Conservation (phyloP, 1,140 invertebrate genomes). For the Drosophila sp. region DNA sequence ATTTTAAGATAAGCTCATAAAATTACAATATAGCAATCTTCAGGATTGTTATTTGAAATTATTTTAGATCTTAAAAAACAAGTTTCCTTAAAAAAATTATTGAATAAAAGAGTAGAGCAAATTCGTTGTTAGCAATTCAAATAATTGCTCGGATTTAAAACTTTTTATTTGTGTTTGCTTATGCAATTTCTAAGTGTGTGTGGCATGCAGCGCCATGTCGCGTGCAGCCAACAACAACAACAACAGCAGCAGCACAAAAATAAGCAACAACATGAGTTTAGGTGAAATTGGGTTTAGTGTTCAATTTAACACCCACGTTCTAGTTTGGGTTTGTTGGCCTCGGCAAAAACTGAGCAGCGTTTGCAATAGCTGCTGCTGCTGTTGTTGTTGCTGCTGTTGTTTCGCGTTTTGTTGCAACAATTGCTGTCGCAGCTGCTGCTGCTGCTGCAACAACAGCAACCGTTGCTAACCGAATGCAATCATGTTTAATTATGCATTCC, state of each 20-base stretch:
- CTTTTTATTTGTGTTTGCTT: constrained; percentile 45
- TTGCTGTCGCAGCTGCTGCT: constrained; percentile 32
- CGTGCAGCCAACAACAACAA: constrained; percentile 60
- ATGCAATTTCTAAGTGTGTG: constrained; percentile 58
- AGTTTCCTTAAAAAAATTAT: no score
- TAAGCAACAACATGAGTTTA: constrained; percentile 37
- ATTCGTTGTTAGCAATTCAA: constrained; percentile 3
- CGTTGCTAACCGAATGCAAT: constrained; percentile 58
- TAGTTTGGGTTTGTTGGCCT: constrained; percentile 76
- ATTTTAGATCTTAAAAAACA: no score
- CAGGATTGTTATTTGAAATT: no score
- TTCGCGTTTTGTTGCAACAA: constrained; percentile 49
- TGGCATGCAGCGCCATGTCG: constrained; percentile 48
- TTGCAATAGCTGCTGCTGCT: constrained; percentile 34
- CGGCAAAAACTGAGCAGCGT: constrained; percentile 39
- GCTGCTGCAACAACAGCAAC: constrained; percentile 34
- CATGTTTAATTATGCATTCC: constrained; percentile 78
- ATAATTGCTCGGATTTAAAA: constrained; percentile 1
- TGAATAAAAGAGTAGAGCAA: neutral
- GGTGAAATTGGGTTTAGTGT: constrained; percentile 81
- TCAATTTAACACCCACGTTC: constrained; percentile 82
- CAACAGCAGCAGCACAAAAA: constrained; percentile 25
- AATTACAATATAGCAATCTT: no score
- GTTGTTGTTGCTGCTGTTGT: constrained; percentile 7
- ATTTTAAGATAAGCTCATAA: no score